Conservation (phyloP, 2,797 vertebrate species). For the Vipera latastei region DNA sequence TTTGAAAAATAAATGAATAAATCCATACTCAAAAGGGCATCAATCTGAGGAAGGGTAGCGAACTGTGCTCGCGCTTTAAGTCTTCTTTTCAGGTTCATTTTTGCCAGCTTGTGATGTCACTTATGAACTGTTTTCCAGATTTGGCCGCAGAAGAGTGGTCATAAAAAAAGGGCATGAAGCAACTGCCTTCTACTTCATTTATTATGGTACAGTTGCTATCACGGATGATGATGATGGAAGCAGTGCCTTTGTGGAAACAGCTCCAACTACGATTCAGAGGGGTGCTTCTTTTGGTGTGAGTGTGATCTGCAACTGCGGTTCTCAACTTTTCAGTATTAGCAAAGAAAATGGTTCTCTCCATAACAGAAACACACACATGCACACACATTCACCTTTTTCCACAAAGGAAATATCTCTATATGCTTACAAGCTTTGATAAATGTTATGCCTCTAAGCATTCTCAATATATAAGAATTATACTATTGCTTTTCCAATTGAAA, state of each 20-base stretch:
- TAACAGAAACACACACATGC: not conserved
- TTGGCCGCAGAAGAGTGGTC: conserved; percentile 64
- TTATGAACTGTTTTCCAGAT: conserved; percentile 43
- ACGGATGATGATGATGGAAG: conserved; percentile 60
- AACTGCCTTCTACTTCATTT: conserved; percentile 70
- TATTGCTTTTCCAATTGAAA: not conserved
- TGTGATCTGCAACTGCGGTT: not conserved
- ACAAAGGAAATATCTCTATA: not conserved
- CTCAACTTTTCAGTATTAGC: not conserved
- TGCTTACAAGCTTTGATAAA: not conserved
- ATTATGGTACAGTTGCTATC: conserved; percentile 57
- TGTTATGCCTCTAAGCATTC: not conserved
- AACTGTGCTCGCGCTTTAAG: not conserved
- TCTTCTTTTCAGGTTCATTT: not conserved
- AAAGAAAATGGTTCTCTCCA: not conserved
- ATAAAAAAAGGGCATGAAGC: conserved; percentile 60
- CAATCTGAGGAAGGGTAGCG: not conserved
- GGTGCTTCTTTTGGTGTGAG: conserved; percentile 60
- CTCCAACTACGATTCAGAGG: conserved; percentile 54
- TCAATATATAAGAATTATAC: not conserved
- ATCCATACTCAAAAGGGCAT: not conserved
- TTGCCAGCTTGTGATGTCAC: conserved; percentile 3
- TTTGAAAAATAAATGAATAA: not conserved
- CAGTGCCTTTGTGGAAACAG: conserved; percentile 58
- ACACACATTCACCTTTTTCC: not conserved